These are phyloP conservation scores for Elanus axillaris DNA, from an alignment of 2,113 vertebrate species.

Conservation along the genomic window DNA sequence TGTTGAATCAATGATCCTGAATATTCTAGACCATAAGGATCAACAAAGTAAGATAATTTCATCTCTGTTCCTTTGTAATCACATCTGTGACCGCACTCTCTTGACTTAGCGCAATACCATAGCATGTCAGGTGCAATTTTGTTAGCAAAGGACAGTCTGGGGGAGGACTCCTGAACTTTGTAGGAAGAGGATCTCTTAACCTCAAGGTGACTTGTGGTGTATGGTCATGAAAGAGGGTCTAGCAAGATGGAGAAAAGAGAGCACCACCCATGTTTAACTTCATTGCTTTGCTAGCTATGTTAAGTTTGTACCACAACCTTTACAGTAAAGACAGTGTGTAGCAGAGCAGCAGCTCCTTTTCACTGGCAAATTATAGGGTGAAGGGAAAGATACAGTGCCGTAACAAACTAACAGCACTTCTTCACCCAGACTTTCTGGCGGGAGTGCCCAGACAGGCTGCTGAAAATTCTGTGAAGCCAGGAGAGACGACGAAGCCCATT, in stretches of 20 bases:
- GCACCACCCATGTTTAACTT: rapidly evolving
- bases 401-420: rapidly evolving
- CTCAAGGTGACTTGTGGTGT: rapidly evolving
- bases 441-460: neutral
- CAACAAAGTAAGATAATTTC: neutral
- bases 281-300: neutral
- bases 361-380: rapidly evolving
- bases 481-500: too few relatives aligned
- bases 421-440: rapidly evolving
- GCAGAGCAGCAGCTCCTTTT: rapidly evolving
- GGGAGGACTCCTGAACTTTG: neutral
- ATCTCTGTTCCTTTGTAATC: rapidly evolving
- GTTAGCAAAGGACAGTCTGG: rapidly evolving
- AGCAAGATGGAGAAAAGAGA: neutral
- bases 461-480: neutral
- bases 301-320: neutral
- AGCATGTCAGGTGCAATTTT: rapidly evolving
- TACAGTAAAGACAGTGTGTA: neutral
- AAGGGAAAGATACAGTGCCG: rapidly evolving
- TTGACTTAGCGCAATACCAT: rapidly evolving
- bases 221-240: rapidly evolving
- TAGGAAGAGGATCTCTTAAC: too few relatives aligned
- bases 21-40: neutral
- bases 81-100: rapidly evolving
- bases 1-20: neutral